phyloP scores from a whole-genome alignment of 2,113 vertebrate species.

The Microcebus lehilahytsara region DNA sequence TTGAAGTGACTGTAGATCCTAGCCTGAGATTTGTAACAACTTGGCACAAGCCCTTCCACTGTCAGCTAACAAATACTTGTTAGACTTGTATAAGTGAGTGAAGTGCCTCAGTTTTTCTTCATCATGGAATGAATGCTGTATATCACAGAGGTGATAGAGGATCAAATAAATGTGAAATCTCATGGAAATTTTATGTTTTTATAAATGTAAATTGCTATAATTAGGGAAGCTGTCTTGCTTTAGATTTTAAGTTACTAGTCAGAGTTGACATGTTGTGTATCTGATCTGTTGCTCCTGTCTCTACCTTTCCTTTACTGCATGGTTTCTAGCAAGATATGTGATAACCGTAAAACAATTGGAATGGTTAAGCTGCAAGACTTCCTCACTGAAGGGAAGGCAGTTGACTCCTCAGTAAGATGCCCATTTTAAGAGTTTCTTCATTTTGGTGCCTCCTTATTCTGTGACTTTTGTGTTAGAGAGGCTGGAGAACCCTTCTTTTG shows the following conservation, averaged over 20 bases:
- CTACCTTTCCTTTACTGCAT: neutral
- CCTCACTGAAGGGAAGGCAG: neutral
- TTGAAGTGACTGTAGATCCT: neutral
- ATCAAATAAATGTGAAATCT: neutral
- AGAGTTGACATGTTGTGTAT: neutral
- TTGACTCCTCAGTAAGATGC: neutral
- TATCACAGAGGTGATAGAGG: neutral
- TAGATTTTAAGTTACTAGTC: neutral
- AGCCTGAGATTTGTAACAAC: neutral
- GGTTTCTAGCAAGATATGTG: neutral
- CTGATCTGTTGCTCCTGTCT: neutral
- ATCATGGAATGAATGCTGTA: neutral
- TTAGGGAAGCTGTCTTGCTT: conserved; percentile 33
- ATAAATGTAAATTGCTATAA: neutral
- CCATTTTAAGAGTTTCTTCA: neutral
- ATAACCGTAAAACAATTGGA: neutral
- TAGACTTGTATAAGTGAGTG: neutral
- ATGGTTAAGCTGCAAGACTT: neutral
- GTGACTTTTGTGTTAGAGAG: neutral
- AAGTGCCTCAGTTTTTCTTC: conserved; percentile 28
- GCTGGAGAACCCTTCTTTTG: neutral
- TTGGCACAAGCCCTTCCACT: neutral
- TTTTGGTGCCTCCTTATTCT: neutral
- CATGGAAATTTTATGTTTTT: neutral
- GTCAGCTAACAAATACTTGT: neutral